Evolutionary conservation across 2,797 vertebrate genomes (phyloP), one percentile per base, ranked within the genome.

Genomic region (Lates japonicus): DNA sequence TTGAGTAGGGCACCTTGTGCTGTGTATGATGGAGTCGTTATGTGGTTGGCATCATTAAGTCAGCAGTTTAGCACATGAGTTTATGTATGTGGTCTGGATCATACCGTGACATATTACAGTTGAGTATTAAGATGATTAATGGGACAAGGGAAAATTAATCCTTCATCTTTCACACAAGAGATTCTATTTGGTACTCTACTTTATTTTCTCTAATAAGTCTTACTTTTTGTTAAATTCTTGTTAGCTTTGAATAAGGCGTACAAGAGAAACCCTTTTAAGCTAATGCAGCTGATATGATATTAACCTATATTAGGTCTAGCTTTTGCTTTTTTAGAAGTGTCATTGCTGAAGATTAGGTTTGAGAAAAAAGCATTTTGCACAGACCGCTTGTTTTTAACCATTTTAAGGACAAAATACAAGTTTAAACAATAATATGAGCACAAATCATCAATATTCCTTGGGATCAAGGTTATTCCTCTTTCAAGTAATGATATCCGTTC

Each of bases 391-490:
- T n/a, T 65, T 61, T 55, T 33, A 55, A n/a, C 11, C 22, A 35
- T 42, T 37, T 0, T 68, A n/a, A 16, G 4, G 1, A 35, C 3
- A n/a, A 0, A 65, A 7, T 1, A 58, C 20, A 29, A 13, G 8
- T 11, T 25, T 7, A 39, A 37, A 48, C 25, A 35, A 22, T 29
- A 39, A 72, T 5, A 39, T 33, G 51, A 29, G 20, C 25, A 39
- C 2, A 72, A 55, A 67, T 48, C 25, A 4, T 13, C 20, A 9
- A 8, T 51, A 52, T 65, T 75, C 55, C 68, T 22, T 41, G 52
- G 75, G 48, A 69, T 79, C 49, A 57, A 33, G 19, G 70, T 70
- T n/a, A 62, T 54, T 65, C 5, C 25, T 59, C 59, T 19, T 42
- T 55, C 44, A 46, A 14, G 20, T 59, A 41, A 52, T 51, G 41